These are phyloP conservation scores for Gymnocephalus cernua DNA, from an alignment of 2,113 vertebrate species.

Conservation along the genomic window DNA sequence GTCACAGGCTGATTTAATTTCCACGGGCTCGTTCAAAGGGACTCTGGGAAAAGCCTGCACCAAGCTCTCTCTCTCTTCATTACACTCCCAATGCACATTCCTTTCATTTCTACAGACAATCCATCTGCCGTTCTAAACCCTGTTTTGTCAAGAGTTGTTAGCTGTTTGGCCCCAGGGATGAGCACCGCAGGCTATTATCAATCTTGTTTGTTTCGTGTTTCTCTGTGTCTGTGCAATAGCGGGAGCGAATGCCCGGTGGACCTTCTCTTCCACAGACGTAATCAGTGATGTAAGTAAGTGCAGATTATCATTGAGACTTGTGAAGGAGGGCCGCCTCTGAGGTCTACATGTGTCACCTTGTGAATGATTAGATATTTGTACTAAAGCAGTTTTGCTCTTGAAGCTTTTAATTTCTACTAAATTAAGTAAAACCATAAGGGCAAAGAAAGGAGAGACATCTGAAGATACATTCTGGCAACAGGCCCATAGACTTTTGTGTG, in stretches of 20 bases:
- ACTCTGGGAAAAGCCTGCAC: slow-evolving; percentile 81
- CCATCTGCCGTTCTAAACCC: slow-evolving; percentile 84
- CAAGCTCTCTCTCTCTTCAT: slow-evolving; percentile 75
- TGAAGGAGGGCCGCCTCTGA: slow-evolving; percentile 69
- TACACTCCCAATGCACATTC: slow-evolving; percentile 81
- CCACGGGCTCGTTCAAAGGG: slow-evolving; percentile 73
- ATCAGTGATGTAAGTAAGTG: slow-evolving; percentile 82
- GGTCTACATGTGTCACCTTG: slow-evolving; percentile 74
- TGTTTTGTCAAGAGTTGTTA: slow-evolving; percentile 85
- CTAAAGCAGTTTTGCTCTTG: slow-evolving; percentile 31
- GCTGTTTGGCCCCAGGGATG: slow-evolving; percentile 77
- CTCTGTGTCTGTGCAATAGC: slow-evolving; percentile 68
- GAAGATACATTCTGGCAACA: slow-evolving; percentile 3
- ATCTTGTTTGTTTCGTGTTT: slow-evolving; percentile 83
- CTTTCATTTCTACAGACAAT: slow-evolving; percentile 86
- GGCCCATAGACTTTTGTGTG: background rate
- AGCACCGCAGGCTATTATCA: slow-evolving; percentile 76
- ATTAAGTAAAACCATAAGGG: slow-evolving; percentile 23
- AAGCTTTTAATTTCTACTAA: slow-evolving; percentile 48
- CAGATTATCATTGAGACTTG: slow-evolving; percentile 81
- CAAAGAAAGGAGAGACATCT: background rate
- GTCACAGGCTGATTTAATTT: slow-evolving; percentile 92
- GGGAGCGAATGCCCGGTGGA: slow-evolving; percentile 69
- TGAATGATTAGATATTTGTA: slow-evolving; percentile 72
- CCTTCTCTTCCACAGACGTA: slow-evolving; percentile 74